phyloP scores from a whole-genome alignment of 2,797 vertebrate species.

The Champsocephalus gunnari region DNA sequence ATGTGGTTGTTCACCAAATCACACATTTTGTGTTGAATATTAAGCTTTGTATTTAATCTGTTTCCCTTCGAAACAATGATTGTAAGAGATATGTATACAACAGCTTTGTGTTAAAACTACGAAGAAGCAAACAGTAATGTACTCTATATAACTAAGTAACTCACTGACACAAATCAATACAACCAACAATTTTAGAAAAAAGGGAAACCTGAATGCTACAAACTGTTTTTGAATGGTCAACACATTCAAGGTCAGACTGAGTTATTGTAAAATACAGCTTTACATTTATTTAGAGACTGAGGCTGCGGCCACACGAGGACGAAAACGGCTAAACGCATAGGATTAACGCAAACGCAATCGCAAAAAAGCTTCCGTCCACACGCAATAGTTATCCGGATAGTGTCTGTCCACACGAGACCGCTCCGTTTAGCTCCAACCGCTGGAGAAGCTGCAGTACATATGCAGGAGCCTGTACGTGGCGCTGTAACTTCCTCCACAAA shows the following conservation, averaged over 20 bases:
- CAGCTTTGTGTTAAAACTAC: conserved; percentile 2
- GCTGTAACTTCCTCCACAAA: too few relatives aligned
- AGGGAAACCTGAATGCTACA: not conserved
- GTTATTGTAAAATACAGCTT: not conserved
- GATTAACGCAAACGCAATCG: too few relatives aligned
- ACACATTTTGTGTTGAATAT: conserved; percentile 8
- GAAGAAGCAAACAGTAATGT: not conserved
- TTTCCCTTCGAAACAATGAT: not conserved
- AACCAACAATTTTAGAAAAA: not conserved
- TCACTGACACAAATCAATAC: not conserved
- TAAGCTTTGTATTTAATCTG: not conserved
- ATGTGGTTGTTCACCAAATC: conserved; percentile 19
- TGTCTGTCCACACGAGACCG: too few relatives aligned
- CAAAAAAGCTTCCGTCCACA: too few relatives aligned
- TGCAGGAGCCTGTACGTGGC: too few relatives aligned
- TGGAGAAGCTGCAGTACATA: too few relatives aligned
- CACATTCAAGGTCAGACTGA: not conserved
- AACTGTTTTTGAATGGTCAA: not conserved
- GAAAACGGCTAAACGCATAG: too few relatives aligned
- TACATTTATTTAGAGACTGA: not conserved
- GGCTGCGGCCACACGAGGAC: too few relatives aligned
- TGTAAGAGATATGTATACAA: not conserved
- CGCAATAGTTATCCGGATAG: too few relatives aligned
- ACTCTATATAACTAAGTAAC: not conserved
- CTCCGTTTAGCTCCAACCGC: too few relatives aligned